Conservation (phyloP, 2,113 vertebrate genomes). For the Anas platyrhynchos region DNA sequence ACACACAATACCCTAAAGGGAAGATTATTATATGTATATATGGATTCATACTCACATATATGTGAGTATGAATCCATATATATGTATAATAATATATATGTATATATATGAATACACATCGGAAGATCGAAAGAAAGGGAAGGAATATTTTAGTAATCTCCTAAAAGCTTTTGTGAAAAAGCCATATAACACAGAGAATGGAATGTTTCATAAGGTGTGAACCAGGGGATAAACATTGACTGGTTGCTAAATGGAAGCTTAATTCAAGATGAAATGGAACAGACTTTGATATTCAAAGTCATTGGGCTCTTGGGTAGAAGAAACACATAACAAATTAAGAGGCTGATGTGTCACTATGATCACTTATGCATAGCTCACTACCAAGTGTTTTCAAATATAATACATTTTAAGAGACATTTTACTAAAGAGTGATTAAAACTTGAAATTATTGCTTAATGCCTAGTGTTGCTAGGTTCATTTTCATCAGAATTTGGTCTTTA, state of each 20-base stretch:
- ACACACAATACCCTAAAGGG: not conserved
- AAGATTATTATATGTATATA: not conserved
- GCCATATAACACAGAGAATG: not conserved
- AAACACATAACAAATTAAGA: not conserved
- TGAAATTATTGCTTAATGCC: not conserved
- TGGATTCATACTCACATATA: not conserved
- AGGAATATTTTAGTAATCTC: not conserved
- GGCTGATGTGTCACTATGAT: not conserved
- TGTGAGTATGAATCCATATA: too few species aligned
- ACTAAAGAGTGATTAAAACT: not conserved
- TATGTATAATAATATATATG: too few species aligned
- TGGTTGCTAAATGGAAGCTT: not conserved
- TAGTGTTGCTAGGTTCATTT: not conserved
- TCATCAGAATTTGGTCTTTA: not conserved
- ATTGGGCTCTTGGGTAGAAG: not conserved
- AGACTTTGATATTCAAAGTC: not conserved
- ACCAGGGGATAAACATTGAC: not conserved
- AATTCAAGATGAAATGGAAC: constrained; percentile 9
- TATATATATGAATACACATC: not conserved
- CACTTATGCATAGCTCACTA: not conserved
- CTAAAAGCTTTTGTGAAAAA: not conserved
- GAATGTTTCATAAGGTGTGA: not conserved
- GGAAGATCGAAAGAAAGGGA: constrained; percentile 3
- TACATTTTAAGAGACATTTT: not conserved
- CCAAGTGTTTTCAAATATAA: not conserved